Evolutionary conservation across 2,888 invertebrate genomes (phyloP).

Genomic region (Phyllotreta cruciferae): DNA sequence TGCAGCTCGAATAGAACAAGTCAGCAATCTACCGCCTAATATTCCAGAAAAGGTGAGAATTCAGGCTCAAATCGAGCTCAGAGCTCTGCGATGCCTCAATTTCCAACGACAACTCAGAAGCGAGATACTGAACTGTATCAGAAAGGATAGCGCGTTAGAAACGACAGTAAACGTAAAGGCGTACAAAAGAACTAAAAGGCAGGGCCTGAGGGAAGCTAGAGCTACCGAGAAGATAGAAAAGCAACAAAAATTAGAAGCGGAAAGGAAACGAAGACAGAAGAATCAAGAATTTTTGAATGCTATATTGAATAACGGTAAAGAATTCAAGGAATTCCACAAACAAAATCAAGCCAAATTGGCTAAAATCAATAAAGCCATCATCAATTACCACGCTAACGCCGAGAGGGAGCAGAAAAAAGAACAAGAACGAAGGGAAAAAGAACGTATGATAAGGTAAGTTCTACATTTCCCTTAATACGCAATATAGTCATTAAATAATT

Average conservation of each 20-base stretch:
- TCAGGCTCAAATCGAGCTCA: slow-evolving; percentile 94
- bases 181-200: slow-evolving; percentile 96
- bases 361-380: slow-evolving; percentile 93
- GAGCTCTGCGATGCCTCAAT: slow-evolving; percentile 92
- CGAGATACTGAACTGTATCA: slow-evolving; percentile 87
- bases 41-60: slow-evolving; percentile 90
- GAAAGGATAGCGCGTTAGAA: slow-evolving; percentile 94
- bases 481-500: background rate
- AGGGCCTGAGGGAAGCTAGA: slow-evolving; percentile 88
- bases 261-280: slow-evolving; percentile 94
- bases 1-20: slow-evolving; percentile 88
- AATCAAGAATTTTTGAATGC: slow-evolving; percentile 98
- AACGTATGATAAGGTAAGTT: slow-evolving; percentile 85
- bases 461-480: background rate
- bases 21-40: slow-evolving; percentile 83
- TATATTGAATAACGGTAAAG: slow-evolving; percentile 97
- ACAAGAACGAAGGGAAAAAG: slow-evolving; percentile 98
- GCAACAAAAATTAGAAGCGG: slow-evolving; percentile 98
- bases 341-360: slow-evolving; percentile 86
- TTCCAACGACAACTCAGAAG: slow-evolving; percentile 92
- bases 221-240: slow-evolving; percentile 99
- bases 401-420: slow-evolving; percentile 99
- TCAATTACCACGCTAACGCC: slow-evolving; percentile 97
- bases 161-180: slow-evolving; percentile 93
- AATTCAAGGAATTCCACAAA: slow-evolving; percentile 95